Conservation (phyloP, 2,888 invertebrate species). For the Pristionchus maxplancki region DNA sequence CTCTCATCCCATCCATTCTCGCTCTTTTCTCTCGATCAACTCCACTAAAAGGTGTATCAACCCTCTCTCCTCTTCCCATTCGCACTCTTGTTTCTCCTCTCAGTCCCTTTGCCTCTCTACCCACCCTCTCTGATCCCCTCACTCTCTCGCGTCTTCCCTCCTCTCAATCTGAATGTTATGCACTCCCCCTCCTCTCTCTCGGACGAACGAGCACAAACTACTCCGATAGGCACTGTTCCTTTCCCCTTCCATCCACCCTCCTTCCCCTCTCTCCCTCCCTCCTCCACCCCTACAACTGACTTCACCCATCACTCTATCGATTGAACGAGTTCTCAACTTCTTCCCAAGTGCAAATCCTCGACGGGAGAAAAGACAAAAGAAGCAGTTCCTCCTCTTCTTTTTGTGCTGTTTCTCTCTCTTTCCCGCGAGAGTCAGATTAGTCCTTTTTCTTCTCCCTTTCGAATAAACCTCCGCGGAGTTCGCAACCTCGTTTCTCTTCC, state of each 20-base stretch:
- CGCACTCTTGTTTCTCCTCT: slow-evolving; percentile 6
- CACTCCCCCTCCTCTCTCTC: not conserved
- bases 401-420: not conserved
- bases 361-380: slow-evolving; percentile 1
- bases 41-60: slow-evolving; percentile 33
- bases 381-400: slow-evolving; percentile 31
- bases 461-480: slow-evolving; percentile 32
- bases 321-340: slow-evolving; percentile 39
- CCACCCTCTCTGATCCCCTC: not conserved
- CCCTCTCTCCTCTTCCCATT: not conserved
- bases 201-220: slow-evolving; percentile 28
- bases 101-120: not conserved
- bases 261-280: not conserved
- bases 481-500: slow-evolving; percentile 35
- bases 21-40: not conserved
- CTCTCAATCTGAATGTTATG: slow-evolving; percentile 36
- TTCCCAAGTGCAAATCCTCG: slow-evolving; percentile 19
- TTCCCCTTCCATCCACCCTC: not conserved
- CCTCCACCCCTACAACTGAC: not conserved
- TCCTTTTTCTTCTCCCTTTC: not conserved
- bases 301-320: slow-evolving; percentile 16
- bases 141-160: not conserved
- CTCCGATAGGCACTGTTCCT: slow-evolving; percentile 6
- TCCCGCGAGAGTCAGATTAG: slow-evolving; percentile 12
- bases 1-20: not conserved